Base-by-base conservation (phyloP, 2,113 vertebrate genomes). In the Albula goreensis region DNA sequence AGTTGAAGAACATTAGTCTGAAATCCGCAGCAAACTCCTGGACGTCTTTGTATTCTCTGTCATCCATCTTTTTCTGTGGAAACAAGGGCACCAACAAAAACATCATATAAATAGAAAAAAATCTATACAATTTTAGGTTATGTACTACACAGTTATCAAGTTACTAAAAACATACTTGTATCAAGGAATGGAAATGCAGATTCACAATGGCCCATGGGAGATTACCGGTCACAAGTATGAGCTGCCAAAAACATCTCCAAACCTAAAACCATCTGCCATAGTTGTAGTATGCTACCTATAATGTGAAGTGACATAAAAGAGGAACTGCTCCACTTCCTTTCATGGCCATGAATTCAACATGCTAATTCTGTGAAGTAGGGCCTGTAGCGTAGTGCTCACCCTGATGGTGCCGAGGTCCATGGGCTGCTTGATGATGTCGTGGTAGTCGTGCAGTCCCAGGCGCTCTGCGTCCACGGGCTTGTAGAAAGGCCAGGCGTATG, bases 1-100 rank as follows among this genome's bases (percentile, higher is more conserved):
- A 98, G 90, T 94, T 98, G 93, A 96, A 96, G 89, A 99, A 99
- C 97, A 99, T 98, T 88, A 97, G 90, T 82, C 97, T 95, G 80
- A 99, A 89, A 92, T 99, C 98, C 1, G 95, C 93, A 80, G 97
- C 97, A 94, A 99, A 98, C 87, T 97, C 96, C 85, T 96, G 95
- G 10, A 94, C 94, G 50, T 95, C 90, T 3, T 88, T 91, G 85
- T 99, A 99, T 86, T 96, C 95, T 49, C 93, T 92, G 0, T 93
- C 94, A 83, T 97, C 97, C 95, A 99, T 95, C 93, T 98, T 98
- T 82, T 91, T 96, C 98, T 97, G 89, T 19, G 8, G 49, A 84
- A 5, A 25, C 4, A 82, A 74, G 60, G 15, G 22, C 17, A 22
- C 17, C 15, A 66, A 22, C 31, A 1, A 41, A 41, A 41, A 41